phyloP scores from a whole-genome alignment of 2,888 invertebrate genomes.

The Pyrrhia umbra region DNA sequence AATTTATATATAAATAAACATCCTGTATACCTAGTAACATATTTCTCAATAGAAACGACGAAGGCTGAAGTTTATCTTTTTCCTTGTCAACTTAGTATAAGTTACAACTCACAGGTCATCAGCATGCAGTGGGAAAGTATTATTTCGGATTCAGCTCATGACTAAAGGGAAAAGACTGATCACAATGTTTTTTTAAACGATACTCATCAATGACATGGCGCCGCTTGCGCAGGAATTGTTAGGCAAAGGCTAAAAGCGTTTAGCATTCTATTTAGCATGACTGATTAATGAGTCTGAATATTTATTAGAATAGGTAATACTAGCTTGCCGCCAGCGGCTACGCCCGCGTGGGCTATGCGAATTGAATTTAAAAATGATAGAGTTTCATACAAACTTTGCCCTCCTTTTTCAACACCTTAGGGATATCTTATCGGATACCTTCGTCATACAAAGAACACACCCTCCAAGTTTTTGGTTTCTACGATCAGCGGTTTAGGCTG shows the following conservation, averaged over 20 bases:
- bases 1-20: too few species aligned
- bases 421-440: too few species aligned
- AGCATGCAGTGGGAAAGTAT: constrained; percentile 30
- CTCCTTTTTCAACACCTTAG: too few species aligned
- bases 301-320: too few species aligned
- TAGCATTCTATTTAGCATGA: constrained; percentile 24
- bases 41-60: constrained; percentile 9
- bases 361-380: too few species aligned
- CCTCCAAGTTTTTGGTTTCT: too few species aligned
- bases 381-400: too few species aligned
- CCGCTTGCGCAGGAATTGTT: constrained; percentile 31
- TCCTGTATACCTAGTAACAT: neutral
- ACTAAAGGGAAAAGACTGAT: constrained; percentile 37
- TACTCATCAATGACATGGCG: constrained; percentile 35
- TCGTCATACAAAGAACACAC: too few species aligned
- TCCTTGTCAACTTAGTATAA: constrained; percentile 6
- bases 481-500: too few species aligned
- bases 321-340: too few species aligned
- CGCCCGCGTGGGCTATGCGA: too few species aligned
- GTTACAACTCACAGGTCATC: constrained; percentile 26
- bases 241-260: constrained; percentile 11
- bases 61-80: constrained; percentile 17
- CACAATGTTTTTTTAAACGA: constrained; percentile 46
- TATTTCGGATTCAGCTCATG: constrained; percentile 42
- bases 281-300: constrained; percentile 17